phyloP scores from a whole-genome alignment of 2,113 vertebrate species.

The Cynocephalus volans region DNA sequence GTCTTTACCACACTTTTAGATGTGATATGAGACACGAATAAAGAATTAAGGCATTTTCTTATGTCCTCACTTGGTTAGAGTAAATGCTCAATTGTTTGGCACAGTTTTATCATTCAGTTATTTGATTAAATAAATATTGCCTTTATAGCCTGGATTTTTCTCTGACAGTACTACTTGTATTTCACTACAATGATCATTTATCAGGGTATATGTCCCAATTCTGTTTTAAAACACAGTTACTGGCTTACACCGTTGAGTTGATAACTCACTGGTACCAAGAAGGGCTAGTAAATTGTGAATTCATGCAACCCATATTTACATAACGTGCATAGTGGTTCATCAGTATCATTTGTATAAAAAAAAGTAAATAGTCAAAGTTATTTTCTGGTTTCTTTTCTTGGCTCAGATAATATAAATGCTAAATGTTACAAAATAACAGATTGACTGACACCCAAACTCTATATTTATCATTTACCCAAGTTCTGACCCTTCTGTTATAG shows the following conservation, averaged over 20 bases:
- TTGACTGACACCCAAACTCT: neutral
- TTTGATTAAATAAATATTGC: neutral
- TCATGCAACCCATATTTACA: accelerated
- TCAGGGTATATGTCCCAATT: neutral
- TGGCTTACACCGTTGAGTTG: neutral
- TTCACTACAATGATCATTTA: neutral
- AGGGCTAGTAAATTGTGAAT: neutral
- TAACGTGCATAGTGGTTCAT: neutral
- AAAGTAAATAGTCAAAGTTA: neutral
- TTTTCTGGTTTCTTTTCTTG: neutral
- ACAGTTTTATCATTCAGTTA: neutral
- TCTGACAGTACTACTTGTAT: neutral
- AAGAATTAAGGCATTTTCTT: neutral
- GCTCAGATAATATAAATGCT: neutral
- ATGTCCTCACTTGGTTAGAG: neutral
- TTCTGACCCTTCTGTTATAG: neutral
- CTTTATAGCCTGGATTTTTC: neutral
- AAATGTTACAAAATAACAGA: neutral
- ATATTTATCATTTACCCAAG: neutral
- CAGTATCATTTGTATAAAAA: neutral
- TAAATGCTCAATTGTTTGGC: neutral
- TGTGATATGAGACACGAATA: neutral
- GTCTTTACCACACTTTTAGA: neutral
- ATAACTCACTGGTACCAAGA: neutral
- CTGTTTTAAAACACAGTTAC: neutral